Conservation (phyloP, 2,888 invertebrate species). For the Idaea biselata region DNA sequence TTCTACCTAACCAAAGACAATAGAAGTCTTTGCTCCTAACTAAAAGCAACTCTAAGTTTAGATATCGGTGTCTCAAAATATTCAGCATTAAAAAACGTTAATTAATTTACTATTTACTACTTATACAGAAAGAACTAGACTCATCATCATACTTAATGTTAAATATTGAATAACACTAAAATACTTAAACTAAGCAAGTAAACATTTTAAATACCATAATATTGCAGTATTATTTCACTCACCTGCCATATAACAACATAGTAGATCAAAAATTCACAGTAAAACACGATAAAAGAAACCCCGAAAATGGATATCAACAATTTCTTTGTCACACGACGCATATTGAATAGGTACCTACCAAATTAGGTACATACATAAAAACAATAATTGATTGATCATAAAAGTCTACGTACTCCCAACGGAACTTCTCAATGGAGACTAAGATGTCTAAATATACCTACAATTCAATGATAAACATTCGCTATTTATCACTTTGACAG, state of each 20-base stretch:
- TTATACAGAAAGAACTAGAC: too few species aligned
- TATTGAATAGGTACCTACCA: slow-evolving; percentile 22
- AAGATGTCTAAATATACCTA: background rate
- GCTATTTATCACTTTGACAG: background rate
- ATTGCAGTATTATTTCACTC: slow-evolving; percentile 21
- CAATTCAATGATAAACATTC: background rate
- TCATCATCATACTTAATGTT: too few species aligned
- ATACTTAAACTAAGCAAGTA: too few species aligned
- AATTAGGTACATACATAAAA: background rate
- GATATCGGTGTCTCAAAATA: background rate
- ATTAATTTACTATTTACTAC: too few species aligned
- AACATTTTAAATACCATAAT: background rate
- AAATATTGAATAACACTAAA: too few species aligned
- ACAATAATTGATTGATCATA: background rate
- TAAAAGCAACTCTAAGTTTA: too few species aligned
- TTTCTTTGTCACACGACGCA: slow-evolving; percentile 56
- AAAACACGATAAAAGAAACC: slow-evolving; percentile 46
- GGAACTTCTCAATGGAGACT: background rate
- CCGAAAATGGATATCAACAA: slow-evolving; percentile 45
- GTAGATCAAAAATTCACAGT: slow-evolving; percentile 66
- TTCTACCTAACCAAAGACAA: too few species aligned
- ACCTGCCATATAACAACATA: slow-evolving; percentile 62
- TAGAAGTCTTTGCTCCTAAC: too few species aligned
- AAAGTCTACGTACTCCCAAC: background rate
- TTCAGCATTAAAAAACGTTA: background rate